Conservation (phyloP, 1,140 invertebrate genomes). For the Geopemphigus sp. region DNA sequence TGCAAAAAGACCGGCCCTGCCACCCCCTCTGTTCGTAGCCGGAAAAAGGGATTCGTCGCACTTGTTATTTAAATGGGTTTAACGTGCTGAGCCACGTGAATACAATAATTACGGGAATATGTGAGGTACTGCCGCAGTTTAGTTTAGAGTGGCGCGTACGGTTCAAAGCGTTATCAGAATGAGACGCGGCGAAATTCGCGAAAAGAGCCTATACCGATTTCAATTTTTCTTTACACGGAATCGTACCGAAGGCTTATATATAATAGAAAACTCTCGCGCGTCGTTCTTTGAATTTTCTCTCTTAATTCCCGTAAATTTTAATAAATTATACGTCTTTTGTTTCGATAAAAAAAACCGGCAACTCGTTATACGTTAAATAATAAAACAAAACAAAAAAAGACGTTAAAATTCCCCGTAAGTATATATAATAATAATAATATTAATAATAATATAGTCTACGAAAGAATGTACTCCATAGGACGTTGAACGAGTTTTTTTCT, state of each 20-base stretch:
- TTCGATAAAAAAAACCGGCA: conserved; percentile 5
- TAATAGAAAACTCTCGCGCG: not conserved
- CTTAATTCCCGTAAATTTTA: not conserved
- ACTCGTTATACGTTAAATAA: too few species aligned
- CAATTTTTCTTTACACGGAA: not conserved
- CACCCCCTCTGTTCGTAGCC: too few species aligned
- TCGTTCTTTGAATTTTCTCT: conserved; percentile 40
- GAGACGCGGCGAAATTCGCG: too few species aligned
- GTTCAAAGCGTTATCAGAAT: conserved; percentile 33
- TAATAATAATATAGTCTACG: not conserved
- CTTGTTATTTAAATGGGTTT: conserved; percentile 44
- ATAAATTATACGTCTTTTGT: conserved; percentile 5
- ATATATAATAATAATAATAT: not conserved
- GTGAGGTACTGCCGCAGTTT: too few species aligned
- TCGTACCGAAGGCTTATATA: not conserved
- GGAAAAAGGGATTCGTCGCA: conserved; percentile 33
- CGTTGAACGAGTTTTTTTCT: conserved; percentile 12
- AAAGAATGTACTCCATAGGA: conserved; percentile 9
- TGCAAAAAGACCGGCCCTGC: not conserved
- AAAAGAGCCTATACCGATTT: conserved; percentile 10
- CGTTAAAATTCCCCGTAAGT: not conserved
- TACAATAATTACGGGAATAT: not conserved
- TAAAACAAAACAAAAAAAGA: too few species aligned
- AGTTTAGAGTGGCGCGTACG: not conserved
- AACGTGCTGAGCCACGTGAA: not conserved